phyloP scores from a whole-genome alignment of 2,888 invertebrate species.

The Thereva nobilitata region DNA sequence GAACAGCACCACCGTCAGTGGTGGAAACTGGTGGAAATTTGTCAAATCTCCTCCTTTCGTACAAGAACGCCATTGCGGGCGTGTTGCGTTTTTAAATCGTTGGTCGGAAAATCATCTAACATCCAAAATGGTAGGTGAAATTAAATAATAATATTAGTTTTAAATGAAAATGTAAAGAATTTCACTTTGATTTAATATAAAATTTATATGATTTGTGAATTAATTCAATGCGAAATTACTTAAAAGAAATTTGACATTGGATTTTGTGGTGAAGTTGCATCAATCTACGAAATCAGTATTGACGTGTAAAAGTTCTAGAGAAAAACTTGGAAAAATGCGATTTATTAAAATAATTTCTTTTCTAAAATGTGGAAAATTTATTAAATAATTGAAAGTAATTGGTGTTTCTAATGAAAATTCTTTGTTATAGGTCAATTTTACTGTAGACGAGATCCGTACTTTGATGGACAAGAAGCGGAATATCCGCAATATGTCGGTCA shows the following conservation, averaged over 20 bases:
- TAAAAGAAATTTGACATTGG: constrained; percentile 10
- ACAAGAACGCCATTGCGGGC: constrained; percentile 87
- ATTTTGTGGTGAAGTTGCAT: constrained; percentile 28
- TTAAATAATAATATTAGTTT: constrained; percentile 42
- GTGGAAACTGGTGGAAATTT: constrained; percentile 32
- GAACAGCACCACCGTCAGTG: background rate
- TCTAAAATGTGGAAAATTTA: background rate
- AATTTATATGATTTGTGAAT: constrained; percentile 17
- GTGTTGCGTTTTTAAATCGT: constrained; percentile 75
- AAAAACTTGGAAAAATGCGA: background rate
- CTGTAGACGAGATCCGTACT: constrained; percentile 98
- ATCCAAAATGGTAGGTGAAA: constrained; percentile 60
- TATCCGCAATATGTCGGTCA: constrained; percentile 99
- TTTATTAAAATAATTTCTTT: too few relatives aligned
- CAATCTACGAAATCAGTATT: constrained; percentile 11
- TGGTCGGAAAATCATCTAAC: constrained; percentile 74
- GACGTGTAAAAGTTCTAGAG: constrained; percentile 18
- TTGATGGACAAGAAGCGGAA: constrained; percentile 99
- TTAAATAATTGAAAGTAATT: background rate
- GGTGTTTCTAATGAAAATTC: background rate
- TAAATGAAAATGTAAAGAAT: background rate
- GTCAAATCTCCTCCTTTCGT: constrained; percentile 65
- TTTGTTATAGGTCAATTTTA: constrained; percentile 94
- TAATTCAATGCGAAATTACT: constrained; percentile 9
- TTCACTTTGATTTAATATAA: constrained; percentile 6